Conservation (phyloP, 2,888 invertebrate genomes). For the Mechanitis mazaeus region DNA sequence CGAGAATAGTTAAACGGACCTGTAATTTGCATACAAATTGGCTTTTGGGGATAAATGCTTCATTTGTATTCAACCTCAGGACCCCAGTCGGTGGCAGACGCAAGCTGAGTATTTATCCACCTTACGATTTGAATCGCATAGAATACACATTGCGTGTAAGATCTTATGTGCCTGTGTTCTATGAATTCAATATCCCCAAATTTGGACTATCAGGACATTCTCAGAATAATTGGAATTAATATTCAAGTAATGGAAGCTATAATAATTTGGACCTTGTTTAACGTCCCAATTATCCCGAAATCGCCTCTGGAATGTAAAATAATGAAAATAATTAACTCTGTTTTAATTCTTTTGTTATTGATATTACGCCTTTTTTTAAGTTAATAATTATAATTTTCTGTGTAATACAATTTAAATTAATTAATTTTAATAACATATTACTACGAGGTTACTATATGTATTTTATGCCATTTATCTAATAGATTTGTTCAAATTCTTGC, state of each 20-base stretch:
- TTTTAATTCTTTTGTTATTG: background rate
- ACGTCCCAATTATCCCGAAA: background rate
- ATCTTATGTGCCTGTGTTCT: conserved; percentile 12
- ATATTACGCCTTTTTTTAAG: background rate
- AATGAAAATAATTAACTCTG: background rate
- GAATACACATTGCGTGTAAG: conserved; percentile 28
- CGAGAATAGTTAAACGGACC: conserved; percentile 74
- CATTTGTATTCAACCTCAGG: conserved; percentile 75
- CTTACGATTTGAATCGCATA: conserved; percentile 61
- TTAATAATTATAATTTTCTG: too few relatives aligned
- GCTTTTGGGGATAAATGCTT: conserved; percentile 74
- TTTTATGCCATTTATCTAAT: too few relatives aligned
- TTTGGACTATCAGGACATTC: conserved; percentile 3
- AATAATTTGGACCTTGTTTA: background rate
- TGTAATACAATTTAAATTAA: too few relatives aligned
- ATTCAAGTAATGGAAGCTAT: background rate
- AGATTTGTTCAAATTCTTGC: too few relatives aligned
- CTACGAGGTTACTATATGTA: too few relatives aligned
- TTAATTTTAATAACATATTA: too few relatives aligned
- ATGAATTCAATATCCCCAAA: conserved; percentile 12
- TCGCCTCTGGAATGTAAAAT: background rate
- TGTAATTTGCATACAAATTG: conserved; percentile 76
- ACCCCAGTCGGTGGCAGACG: conserved; percentile 60
- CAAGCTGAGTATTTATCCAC: conserved; percentile 60
- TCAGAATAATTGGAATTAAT: background rate